Base-by-base conservation (phyloP, 2,797 vertebrate species). In the Cuculus canorus region DNA sequence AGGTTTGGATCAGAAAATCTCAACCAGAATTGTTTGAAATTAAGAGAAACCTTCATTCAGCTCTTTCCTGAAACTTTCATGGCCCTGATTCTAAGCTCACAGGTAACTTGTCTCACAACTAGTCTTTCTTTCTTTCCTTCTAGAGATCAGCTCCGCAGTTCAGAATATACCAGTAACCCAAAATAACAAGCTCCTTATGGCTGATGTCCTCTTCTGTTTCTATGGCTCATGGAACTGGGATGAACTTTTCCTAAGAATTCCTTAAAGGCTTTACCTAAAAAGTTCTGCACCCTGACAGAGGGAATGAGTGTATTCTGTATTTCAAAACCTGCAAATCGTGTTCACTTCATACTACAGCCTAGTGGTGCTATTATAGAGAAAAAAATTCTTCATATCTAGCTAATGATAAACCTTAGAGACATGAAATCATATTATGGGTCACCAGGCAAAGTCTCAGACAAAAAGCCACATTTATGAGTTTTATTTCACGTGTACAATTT, bases 381-480 rank as follows among this genome's bases (percentile, higher is more conserved):
- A 41, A 5, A 6, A 6, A 18, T 33, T 65, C 5, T 65, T 85
- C 22, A 3, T 50, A 13, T 45, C 8, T 73, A 9, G 30, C 4
- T 41, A 50, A 41, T 43, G 48, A 48, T 17, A 61, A 73, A 32
- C 7, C 47, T 50, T 35, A 37, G 57, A 71, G 48, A 72, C 17
- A 23, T 17, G 24, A 78, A 70, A 43, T 56, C 60, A 30, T 68
- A 30, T 45, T 56, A 50, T 11, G 13, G 4, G 4, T 35, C 68
- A 10, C 24, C 39, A 43, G 50, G 48, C 17, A 60, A 35, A 63
- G 17, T 33, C 22, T 92, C 24, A 78, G 81, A 63, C 43, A 17
- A 56, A 60, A 79, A 59, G 4, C 11, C 48, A 27, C 30, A 5
- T 3, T 54, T 66, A 1, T 0, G 18, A n/a, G 18, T 60, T 52